Conservation (phyloP, 2,888 invertebrate genomes). For the Eulithis prunata region DNA sequence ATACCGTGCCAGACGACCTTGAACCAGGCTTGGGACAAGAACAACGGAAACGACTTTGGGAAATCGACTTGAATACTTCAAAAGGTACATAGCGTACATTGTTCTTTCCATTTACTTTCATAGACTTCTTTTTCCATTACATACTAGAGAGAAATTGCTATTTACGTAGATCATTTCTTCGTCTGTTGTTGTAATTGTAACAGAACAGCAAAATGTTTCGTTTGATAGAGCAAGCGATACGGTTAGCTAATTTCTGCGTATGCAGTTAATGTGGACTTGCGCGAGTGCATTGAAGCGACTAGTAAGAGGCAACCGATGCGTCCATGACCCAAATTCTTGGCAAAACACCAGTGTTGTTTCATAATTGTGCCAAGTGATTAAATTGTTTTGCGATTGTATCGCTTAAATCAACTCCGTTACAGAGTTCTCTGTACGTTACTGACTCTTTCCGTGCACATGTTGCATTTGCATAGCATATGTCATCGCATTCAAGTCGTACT, state of each 20-base stretch:
- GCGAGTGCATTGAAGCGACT: conserved; percentile 74
- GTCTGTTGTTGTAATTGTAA: no score
- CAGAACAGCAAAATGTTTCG: no score
- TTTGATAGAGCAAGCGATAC: conserved; percentile 3
- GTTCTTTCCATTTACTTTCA: no score
- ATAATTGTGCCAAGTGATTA: conserved; percentile 60
- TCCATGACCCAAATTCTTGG: conserved; percentile 77
- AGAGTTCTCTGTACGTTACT: conserved; percentile 36
- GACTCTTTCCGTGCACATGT: conserved; percentile 48
- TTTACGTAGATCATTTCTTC: no score
- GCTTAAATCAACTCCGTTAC: conserved; percentile 8
- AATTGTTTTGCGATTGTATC: conserved; percentile 53
- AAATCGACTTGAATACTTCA: conserved; percentile 86
- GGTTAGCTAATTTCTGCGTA: conserved; percentile 27
- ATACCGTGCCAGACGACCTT: conserved; percentile 89
- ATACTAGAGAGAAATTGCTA: no score
- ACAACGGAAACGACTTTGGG: conserved; percentile 90
- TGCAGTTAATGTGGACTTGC: conserved; percentile 56
- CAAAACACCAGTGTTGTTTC: conserved; percentile 69
- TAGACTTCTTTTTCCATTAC: no score
- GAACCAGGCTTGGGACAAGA: conserved; percentile 95
- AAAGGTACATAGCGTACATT: conserved; percentile 56
- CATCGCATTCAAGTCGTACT: conserved; percentile 60
- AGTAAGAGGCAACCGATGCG: conserved; percentile 74
- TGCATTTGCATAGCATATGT: conserved; percentile 50